phyloP scores from a whole-genome alignment of 2,888 invertebrate genomes.

The Drosophila recens region DNA sequence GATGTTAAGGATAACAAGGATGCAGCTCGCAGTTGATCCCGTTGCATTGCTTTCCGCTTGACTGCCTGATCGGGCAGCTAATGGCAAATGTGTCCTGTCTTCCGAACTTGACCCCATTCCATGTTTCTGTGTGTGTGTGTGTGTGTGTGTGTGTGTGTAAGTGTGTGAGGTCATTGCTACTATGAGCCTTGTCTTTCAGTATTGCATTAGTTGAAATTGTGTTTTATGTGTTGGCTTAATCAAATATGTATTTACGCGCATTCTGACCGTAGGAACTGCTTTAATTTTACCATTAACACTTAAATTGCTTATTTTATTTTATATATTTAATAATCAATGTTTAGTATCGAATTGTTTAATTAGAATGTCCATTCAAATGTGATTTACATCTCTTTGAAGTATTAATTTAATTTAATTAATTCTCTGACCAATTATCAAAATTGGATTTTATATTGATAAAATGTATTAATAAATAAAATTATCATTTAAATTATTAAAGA shows the following conservation, averaged over 20 bases:
- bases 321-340: no score
- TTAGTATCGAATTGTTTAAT: no score
- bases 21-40: conserved; percentile 16
- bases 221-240: not conserved
- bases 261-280: no score
- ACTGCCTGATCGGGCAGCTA: not conserved
- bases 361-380: no score
- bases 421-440: no score
- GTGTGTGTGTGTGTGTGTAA: not conserved
- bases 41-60: conserved; percentile 8
- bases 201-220: not conserved
- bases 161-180: not conserved
- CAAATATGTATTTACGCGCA: not conserved
- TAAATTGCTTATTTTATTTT: no score
- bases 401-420: no score
- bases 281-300: no score
- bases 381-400: no score
- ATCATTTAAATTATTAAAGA: no score
- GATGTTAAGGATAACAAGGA: conserved; percentile 2
- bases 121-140: not conserved
- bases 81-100: not conserved
- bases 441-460: no score
- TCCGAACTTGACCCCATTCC: not conserved
- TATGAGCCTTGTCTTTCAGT: not conserved
- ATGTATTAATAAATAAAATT: no score